phyloP scores from a whole-genome alignment of 1,140 invertebrate species.

The Lepidurus couesii region DNA sequence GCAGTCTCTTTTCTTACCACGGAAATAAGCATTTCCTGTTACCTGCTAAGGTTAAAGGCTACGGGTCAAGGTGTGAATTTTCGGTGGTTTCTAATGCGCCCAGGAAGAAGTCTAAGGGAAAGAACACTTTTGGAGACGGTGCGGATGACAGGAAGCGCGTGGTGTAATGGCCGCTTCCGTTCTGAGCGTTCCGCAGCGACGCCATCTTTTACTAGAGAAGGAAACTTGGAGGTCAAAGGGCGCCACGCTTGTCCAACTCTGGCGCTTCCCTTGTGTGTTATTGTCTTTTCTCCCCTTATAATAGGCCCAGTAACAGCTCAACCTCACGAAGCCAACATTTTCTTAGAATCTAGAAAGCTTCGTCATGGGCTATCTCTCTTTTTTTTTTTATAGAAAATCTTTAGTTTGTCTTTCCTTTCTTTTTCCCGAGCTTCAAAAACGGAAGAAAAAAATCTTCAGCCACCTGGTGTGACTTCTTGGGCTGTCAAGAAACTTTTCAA shows the following conservation, averaged over 20 bases:
- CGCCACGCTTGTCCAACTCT: background rate
- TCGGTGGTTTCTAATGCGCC: background rate
- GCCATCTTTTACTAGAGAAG: background rate
- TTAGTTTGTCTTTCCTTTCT: background rate
- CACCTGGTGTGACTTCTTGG: constrained; percentile 8
- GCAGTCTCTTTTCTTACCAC: constrained; percentile 2
- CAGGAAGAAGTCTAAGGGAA: background rate
- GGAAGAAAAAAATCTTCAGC: background rate
- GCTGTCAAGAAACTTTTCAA: background rate
- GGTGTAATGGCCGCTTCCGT: constrained; percentile 8
- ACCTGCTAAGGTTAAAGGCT: background rate
- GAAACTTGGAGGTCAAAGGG: constrained; percentile 3
- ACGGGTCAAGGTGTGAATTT: constrained; percentile 21
- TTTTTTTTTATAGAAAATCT: background rate
- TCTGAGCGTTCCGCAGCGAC: background rate
- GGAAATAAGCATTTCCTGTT: constrained; percentile 10
- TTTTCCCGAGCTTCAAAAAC: background rate
- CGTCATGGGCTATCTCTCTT: background rate
- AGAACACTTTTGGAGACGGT: background rate
- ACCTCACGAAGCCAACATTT: background rate
- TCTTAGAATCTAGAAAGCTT: background rate
- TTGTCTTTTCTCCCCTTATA: no score
- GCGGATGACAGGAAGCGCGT: constrained; percentile 16
- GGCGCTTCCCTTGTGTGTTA: background rate
- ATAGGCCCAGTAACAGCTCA: background rate